Conservation (phyloP, 2,797 vertebrate species). For the Ptychadena robeensis region DNA sequence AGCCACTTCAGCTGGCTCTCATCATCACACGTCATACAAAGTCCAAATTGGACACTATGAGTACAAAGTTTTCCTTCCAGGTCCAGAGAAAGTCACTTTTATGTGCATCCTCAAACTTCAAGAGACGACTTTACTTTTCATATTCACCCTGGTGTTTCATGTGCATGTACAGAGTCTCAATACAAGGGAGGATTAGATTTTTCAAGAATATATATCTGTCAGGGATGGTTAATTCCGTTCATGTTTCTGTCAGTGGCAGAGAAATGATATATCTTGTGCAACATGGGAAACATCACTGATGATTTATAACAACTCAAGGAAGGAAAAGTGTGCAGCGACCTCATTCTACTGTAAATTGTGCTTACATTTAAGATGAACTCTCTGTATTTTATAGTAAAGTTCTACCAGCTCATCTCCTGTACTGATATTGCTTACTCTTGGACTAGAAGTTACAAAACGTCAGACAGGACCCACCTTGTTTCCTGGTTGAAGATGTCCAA, state of each 20-base stretch:
- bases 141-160: not conserved
- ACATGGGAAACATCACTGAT: not conserved
- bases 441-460: no score
- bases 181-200: not conserved
- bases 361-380: not conserved
- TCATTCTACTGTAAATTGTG: not conserved
- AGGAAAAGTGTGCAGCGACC: not conserved
- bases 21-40: not conserved
- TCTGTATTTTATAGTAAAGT: no score
- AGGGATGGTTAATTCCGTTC: not conserved
- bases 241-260: not conserved
- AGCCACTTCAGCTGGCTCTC: slow-evolving; percentile 11
- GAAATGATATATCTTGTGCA: not conserved
- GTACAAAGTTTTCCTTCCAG: slow-evolving; percentile 11
- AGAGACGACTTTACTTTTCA: slow-evolving; percentile 6
- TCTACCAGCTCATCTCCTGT: no score
- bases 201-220: not conserved
- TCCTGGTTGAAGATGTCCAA: no score
- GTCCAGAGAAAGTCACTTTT: not conserved
- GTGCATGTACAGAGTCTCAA: not conserved
- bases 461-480: no score
- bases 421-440: no score
- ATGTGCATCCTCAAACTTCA: not conserved
- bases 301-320: not conserved
- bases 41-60: slow-evolving; percentile 15